Base-by-base conservation (phyloP, 2,888 invertebrate species). In the Yponomeuta malinellus region DNA sequence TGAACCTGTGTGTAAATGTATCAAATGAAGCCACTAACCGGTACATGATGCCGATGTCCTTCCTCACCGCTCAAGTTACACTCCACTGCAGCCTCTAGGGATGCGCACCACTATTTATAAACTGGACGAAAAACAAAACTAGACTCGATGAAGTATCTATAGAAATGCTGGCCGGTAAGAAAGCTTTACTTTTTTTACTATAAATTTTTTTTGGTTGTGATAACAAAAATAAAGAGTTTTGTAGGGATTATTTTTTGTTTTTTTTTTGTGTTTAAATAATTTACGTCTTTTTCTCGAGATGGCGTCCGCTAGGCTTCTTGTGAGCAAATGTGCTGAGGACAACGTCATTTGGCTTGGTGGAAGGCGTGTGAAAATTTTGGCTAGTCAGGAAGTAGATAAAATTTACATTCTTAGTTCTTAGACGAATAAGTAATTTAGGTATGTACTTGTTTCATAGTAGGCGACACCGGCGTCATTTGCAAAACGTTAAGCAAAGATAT, bases 11-110 rank as follows among this genome's bases (percentile, higher is more conserved):
- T 52, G 9, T 12, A 69, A 69, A 52, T 68, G 29, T 31, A 76
- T 75, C 79, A 78, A 43, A 74, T 73, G 73, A 79, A 79, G 74
- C 74, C 71, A 89, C 90, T 90, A 81, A 90, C 90, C 90, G 87
- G 86, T 87, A 87, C 89, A 90, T 87, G 73, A 75, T 76, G 71
- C 48, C 71, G 23, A 23, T 68, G 70, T 69, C 43, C 52, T 63
- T 71, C 71, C 65, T 52, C 71, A 64, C 10, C 23, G 71, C 59
- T 66, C 52, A 59, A 15, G 52, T 59, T 59, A 59, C 52, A 59
- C 78, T 81, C 80, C 77, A 81, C 79, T 77, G 81, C 79, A 81
- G 78, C 73, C 75, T 73, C 76, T 72, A 73, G 77, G 83, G 83
- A 78, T 78, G 79, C 76, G 76, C 79, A 80, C 80, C 78, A 80